Base-by-base conservation (phyloP, 2,888 invertebrate species). In the Pinctada fucata region DNA sequence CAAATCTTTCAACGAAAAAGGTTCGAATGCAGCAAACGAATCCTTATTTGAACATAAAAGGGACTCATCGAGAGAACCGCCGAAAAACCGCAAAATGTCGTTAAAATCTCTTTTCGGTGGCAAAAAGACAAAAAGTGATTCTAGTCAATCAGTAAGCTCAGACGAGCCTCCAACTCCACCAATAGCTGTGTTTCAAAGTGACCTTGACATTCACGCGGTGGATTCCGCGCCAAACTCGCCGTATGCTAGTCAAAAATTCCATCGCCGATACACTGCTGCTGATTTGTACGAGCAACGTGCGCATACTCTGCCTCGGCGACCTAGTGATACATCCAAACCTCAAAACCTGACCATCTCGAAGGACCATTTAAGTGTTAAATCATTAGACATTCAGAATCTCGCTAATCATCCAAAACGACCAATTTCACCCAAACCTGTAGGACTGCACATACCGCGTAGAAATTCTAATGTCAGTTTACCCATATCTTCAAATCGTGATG, bases 141-240 rank as follows among this genome's bases (percentile, higher is more conserved):
- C 69, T 75, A 80, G 78, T 74, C 77, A 82, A 45, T 51, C 84
- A 48, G 81, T 74, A 71, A 77, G 78, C 8, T 66, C 52, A 3
- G 68, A 58, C 73, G 71, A 81, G 49, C 77, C 78, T 45, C 82
- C 84, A 8, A 76, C 80, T 45, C 85, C 86, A 16, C 86, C 87
- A 3, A 76, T 87, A 10, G 85, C 85, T 63, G 82, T 82, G 66
- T 87, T 86, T 80, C 83, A 84, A 68, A 75, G 78, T 72, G 84
- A 85, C 51, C 81, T 83, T 64, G 87, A 87, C 63, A 85, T 84
- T 52, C 83, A 80, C 45, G 80, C 82, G 65, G 70, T 83, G 8
- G 86, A 83, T 50, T 85, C 86, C 13, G 85, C 85, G 16, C 87
- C 87, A 4, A 76, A 83, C 68, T 86, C 87, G 50, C 87, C 87